phyloP scores from a whole-genome alignment of 2,888 invertebrate species.

The Baronia brevicornis region DNA sequence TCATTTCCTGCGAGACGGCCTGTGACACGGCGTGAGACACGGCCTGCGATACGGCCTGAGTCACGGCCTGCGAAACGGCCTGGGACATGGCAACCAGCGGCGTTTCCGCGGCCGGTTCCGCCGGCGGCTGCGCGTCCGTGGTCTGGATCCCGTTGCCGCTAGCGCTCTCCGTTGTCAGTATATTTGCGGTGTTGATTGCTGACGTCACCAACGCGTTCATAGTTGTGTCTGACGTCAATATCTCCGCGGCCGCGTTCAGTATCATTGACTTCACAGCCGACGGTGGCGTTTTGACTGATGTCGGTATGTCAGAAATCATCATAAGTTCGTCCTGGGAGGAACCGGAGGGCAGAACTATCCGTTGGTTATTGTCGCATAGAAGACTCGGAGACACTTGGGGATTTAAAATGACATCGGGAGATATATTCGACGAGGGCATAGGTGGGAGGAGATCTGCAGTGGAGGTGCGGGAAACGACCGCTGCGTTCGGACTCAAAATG shows the following conservation, averaged over 20 bases:
- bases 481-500: slow-evolving; percentile 45
- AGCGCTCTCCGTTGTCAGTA: slow-evolving; percentile 51
- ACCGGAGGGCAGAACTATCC: slow-evolving; percentile 34
- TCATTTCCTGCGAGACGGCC: slow-evolving; percentile 69
- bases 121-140: slow-evolving; percentile 37
- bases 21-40: slow-evolving; percentile 67
- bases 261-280: slow-evolving; percentile 85
- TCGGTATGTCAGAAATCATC: slow-evolving; percentile 56
- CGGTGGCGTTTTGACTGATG: slow-evolving; percentile 71
- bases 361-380: slow-evolving; percentile 49
- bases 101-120: slow-evolving; percentile 49
- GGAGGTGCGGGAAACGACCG: slow-evolving; percentile 43
- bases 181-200: slow-evolving; percentile 68
- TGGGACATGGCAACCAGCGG: slow-evolving; percentile 66
- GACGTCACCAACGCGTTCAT: slow-evolving; percentile 75
- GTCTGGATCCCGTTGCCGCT: slow-evolving; percentile 29
- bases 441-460: slow-evolving; percentile 44
- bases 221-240: slow-evolving; percentile 78
- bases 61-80: slow-evolving; percentile 68
- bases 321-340: slow-evolving; percentile 48
- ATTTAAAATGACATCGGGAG: slow-evolving; percentile 78
- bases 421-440: slow-evolving; percentile 47
- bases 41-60: slow-evolving; percentile 65
- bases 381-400: slow-evolving; percentile 77
- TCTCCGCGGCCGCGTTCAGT: slow-evolving; percentile 82